phyloP scores from a whole-genome alignment of 2,797 vertebrate species.

The Phoxinus dragarum region DNA sequence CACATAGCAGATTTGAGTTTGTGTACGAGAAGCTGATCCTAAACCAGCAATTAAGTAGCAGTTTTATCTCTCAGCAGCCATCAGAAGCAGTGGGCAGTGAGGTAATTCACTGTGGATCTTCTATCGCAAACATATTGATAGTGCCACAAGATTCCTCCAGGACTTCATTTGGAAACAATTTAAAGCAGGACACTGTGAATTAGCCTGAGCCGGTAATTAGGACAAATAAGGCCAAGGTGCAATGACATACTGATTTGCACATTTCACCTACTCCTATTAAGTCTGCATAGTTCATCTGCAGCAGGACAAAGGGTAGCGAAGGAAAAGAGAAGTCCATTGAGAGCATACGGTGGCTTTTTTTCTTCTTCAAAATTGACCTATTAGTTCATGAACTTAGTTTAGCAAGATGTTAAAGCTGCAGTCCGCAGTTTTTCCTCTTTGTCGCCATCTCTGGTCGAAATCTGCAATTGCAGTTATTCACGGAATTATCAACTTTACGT shows the following conservation, averaged over 20 bases:
- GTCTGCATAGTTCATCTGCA: conserved; percentile 45
- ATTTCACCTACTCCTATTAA: conserved; percentile 55
- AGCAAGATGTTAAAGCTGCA: background rate
- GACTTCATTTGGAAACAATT: conserved; percentile 43
- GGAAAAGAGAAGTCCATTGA: background rate
- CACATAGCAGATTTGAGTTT: conserved; percentile 9
- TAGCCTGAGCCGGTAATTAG: conserved; percentile 54
- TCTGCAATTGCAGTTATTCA: too few relatives aligned
- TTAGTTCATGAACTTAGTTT: background rate
- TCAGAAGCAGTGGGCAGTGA: conserved; percentile 16
- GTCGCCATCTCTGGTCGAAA: too few relatives aligned
- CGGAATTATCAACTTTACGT: too few relatives aligned
- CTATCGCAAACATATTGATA: background rate
- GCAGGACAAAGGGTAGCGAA: background rate
- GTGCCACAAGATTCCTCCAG: conserved; percentile 13
- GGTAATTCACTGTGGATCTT: background rate
- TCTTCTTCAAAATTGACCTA: background rate
- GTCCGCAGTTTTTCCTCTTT: too few relatives aligned
- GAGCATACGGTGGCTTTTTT: background rate
- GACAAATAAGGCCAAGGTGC: conserved; percentile 60
- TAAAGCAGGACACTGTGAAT: conserved; percentile 60
- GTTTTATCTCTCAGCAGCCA: conserved; percentile 2
- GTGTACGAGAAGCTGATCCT: background rate
- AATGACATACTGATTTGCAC: conserved; percentile 54
- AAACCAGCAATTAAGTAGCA: background rate